Conservation (phyloP, 1,140 invertebrate species). For the Bombus ignitus region DNA sequence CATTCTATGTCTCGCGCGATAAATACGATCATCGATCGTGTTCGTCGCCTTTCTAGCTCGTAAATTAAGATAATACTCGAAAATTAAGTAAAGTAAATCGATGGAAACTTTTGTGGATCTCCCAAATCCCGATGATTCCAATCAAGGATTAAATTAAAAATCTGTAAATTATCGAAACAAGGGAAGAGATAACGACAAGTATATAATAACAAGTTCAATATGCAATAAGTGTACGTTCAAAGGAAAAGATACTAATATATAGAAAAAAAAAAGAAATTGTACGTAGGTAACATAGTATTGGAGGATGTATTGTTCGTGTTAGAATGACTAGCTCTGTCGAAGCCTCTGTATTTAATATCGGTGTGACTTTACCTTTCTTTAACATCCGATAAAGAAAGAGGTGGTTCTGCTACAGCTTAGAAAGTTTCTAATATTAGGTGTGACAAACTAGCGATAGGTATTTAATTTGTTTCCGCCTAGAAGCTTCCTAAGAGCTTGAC, state of each 20-base stretch:
- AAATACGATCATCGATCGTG: no score
- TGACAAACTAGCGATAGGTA: background rate
- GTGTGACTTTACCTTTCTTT: background rate
- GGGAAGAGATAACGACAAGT: background rate
- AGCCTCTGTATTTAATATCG: background rate
- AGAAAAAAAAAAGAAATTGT: background rate
- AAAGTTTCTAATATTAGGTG: background rate
- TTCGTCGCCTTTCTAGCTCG: no score
- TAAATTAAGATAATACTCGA: background rate
- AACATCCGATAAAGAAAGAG: background rate
- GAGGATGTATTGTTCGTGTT: background rate
- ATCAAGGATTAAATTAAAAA: background rate
- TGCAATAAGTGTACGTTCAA: background rate
- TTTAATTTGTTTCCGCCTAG: background rate
- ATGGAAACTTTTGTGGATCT: background rate
- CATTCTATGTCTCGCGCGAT: background rate
- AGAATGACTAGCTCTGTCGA: background rate
- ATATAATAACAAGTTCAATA: background rate
- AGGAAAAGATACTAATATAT: background rate
- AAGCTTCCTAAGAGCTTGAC: background rate
- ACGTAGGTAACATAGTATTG: background rate
- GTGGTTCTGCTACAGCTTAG: background rate
- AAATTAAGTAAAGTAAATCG: background rate
- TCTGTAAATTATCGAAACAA: background rate
- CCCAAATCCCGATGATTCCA: background rate